Evolutionary conservation across 1,140 invertebrate species (phyloP).

Genomic region (Dendroctonus ponderosae): DNA sequence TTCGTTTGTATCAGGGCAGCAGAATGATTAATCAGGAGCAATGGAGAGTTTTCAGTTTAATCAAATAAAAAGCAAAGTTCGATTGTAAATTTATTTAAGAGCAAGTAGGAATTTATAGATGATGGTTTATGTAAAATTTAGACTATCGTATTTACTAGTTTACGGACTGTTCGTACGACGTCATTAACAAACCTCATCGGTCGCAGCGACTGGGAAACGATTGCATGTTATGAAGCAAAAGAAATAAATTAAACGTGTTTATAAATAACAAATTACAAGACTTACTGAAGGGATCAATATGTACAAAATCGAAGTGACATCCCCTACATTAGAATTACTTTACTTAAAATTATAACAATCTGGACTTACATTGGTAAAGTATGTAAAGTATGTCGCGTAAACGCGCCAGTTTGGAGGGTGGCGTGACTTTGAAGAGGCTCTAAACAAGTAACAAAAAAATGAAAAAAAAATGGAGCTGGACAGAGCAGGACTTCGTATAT

Average conservation of each 20-base stretch:
- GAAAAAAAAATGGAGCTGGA: too few species aligned
- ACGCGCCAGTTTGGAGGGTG: slow-evolving; percentile 1
- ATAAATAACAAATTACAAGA: slow-evolving; percentile 41
- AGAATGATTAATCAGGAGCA: too few species aligned
- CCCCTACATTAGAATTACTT: slow-evolving; percentile 15
- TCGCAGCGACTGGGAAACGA: slow-evolving; percentile 36
- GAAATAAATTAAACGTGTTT: slow-evolving; percentile 45
- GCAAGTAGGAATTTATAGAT: slow-evolving; percentile 49
- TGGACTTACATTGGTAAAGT: slow-evolving; percentile 24
- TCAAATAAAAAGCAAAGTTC: too few species aligned
- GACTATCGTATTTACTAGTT: slow-evolving; percentile 45
- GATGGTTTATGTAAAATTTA: slow-evolving; percentile 46
- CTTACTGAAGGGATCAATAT: slow-evolving; percentile 39
- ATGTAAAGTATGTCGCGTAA: slow-evolving; percentile 10
- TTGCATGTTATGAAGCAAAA: slow-evolving; percentile 40
- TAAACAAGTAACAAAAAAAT: too few species aligned
- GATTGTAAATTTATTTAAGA: slow-evolving; percentile 47
- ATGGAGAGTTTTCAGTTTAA: too few species aligned
- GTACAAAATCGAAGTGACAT: slow-evolving; percentile 42
- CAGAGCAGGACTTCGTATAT: too few species aligned
- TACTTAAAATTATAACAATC: slow-evolving; percentile 24
- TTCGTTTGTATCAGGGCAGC: too few species aligned
- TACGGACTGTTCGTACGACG: slow-evolving; percentile 39
- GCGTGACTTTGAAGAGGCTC: too few species aligned
- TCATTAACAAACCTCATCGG: slow-evolving; percentile 23